These are phyloP conservation scores for Chiloscyllium punctatum DNA, from an alignment of 2,797 vertebrate genomes.

Conservation along the genomic window DNA sequence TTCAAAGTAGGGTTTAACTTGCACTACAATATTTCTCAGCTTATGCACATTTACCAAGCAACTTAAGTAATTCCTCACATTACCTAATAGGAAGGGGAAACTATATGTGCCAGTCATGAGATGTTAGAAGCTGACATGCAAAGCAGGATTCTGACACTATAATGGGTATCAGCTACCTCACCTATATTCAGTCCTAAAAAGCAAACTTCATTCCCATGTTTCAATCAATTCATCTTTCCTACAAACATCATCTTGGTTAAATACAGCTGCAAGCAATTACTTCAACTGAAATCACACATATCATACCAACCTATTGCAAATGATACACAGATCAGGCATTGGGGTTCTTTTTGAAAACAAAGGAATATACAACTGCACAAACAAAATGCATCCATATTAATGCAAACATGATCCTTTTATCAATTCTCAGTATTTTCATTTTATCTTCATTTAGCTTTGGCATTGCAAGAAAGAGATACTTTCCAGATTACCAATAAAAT, in stretches of 20 bases:
- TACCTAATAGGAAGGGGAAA: neutral
- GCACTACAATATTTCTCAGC: neutral
- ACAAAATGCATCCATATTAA: too few relatives aligned
- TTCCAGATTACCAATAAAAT: neutral
- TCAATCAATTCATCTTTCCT: neutral
- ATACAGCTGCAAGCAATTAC: neutral
- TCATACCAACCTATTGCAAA: too few relatives aligned
- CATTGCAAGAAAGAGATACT: neutral
- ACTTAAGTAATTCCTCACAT: neutral
- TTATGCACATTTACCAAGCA: neutral
- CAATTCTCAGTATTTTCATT: neutral
- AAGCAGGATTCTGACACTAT: neutral
- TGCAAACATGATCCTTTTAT: neutral
- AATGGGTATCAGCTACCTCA: neutral
- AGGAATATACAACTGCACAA: neutral
- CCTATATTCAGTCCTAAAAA: neutral
- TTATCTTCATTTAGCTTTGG: neutral
- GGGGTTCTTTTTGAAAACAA: neutral
- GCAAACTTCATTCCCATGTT: neutral
- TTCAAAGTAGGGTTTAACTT: neutral
- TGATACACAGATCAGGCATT: neutral
- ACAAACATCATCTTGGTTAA: neutral
- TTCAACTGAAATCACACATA: neutral
- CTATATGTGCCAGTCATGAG: neutral
- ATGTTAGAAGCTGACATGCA: neutral